These are phyloP conservation scores for Lepidurus arcticus DNA, from an alignment of 1,140 invertebrate species.

Conservation along the genomic window DNA sequence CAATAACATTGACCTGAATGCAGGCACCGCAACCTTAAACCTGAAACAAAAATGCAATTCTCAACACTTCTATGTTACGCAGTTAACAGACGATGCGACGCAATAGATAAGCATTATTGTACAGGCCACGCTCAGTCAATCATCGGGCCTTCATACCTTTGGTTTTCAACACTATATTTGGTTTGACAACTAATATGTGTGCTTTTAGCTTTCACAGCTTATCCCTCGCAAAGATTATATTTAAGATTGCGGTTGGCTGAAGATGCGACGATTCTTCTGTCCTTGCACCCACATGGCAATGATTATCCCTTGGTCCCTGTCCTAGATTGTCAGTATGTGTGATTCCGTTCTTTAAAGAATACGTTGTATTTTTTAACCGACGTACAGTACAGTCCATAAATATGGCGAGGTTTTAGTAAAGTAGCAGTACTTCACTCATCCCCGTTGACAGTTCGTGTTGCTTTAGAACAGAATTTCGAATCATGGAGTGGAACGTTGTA, in stretches of 20 bases:
- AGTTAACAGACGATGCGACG: background rate
- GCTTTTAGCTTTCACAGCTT: too few relatives aligned
- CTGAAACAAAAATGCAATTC: background rate
- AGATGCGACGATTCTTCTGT: background rate
- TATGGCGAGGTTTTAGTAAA: background rate
- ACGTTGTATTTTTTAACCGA: background rate
- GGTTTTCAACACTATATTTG: too few relatives aligned
- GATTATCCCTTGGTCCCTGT: background rate
- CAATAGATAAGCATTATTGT: background rate
- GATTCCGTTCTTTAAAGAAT: background rate
- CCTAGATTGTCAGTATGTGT: background rate
- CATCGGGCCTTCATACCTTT: too few relatives aligned
- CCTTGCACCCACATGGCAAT: constrained; percentile 20
- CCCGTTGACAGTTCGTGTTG: background rate
- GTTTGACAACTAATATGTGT: too few relatives aligned
- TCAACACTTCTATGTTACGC: background rate
- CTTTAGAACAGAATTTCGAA: background rate
- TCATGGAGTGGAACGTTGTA: background rate
- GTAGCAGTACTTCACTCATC: background rate
- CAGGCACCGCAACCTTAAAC: background rate
- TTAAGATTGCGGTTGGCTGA: background rate
- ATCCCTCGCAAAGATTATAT: background rate
- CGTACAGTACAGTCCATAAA: background rate
- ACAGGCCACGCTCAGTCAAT: background rate
- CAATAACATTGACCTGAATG: constrained; percentile 15